Percentiles rank a stretch among this genome's conserved stretches.
Conservation (phyloP, 2,888 invertebrate genomes). For the Eristalinus aeneus region DNA sequence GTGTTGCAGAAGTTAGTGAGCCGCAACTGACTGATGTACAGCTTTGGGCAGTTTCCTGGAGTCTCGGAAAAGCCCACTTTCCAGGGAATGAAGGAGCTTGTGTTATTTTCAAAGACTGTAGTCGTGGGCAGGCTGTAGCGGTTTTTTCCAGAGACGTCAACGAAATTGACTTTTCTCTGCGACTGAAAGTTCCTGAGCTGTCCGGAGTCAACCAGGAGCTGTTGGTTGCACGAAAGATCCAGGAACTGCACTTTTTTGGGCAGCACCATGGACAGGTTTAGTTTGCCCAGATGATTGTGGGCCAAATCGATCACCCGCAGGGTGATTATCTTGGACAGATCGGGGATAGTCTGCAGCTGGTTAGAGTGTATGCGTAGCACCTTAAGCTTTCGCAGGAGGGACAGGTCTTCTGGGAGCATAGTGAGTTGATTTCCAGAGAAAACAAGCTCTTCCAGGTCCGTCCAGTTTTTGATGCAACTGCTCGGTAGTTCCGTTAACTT, state of each 20-base stretch:
- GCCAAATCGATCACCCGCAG: conserved; percentile 91
- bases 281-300: conserved; percentile 90
- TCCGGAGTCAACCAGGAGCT: conserved; percentile 90
- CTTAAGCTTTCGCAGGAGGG: conserved; percentile 86
- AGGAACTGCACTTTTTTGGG: conserved; percentile 92
- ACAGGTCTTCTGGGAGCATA: conserved; percentile 88
- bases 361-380: conserved; percentile 92
- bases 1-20: conserved; percentile 89
- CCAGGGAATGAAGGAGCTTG: conserved; percentile 88
- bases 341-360: conserved; percentile 87
- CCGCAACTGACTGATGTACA: conserved; percentile 90
- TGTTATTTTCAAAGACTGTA: conserved; percentile 81
- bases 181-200: conserved; percentile 90
- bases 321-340: conserved; percentile 87
- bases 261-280: conserved; percentile 88
- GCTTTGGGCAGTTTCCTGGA: conserved; percentile 86
- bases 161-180: conserved; percentile 89
- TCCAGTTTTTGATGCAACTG: conserved; percentile 88
- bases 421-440: conserved; percentile 90
- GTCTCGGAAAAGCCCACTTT: conserved; percentile 92
- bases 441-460: conserved; percentile 90
- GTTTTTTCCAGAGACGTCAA: conserved; percentile 92
- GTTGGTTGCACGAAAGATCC: conserved; percentile 91
- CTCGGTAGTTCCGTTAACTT: conserved; percentile 88
- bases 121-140: conserved; percentile 85